Evolutionary conservation across 2,888 invertebrate species (phyloP).

Genomic region (Nemoura dubitans): DNA sequence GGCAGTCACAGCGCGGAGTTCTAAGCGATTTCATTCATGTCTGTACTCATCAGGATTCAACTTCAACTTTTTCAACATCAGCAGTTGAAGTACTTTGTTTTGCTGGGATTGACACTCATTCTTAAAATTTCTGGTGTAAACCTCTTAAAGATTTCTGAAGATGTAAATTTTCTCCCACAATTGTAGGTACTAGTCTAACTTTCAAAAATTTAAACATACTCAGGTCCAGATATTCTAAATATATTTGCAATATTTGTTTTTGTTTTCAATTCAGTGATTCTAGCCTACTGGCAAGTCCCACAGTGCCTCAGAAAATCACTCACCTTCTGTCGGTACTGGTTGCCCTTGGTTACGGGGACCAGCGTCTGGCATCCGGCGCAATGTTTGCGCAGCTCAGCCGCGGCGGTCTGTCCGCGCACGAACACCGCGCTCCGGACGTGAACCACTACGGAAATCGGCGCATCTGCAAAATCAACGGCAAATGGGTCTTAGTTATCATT

Average conservation of each 20-base stretch:
- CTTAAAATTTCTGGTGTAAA: too few species aligned
- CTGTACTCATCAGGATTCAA: too few species aligned
- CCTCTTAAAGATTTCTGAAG: too few species aligned
- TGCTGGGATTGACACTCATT: too few species aligned
- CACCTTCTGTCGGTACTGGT: slow-evolving; percentile 1
- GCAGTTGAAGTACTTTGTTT: too few species aligned
- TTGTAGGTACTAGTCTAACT: background rate
- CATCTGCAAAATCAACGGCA: background rate
- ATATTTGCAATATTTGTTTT: too few species aligned
- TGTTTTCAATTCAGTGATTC: too few species aligned
- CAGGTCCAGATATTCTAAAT: too few species aligned
- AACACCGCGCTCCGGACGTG: slow-evolving; percentile 57
- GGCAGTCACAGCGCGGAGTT: background rate
- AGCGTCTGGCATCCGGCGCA: slow-evolving; percentile 56
- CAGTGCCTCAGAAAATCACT: background rate
- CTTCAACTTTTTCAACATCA: too few species aligned
- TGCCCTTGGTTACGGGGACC: slow-evolving; percentile 56
- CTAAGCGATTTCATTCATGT: background rate
- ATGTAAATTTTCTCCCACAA: background rate
- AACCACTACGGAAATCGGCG: slow-evolving; percentile 50
- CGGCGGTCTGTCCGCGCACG: slow-evolving; percentile 55
- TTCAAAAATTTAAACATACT: too few species aligned
- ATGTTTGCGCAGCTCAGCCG: slow-evolving; percentile 54
- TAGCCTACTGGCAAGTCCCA: too few species aligned
- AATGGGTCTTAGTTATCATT: background rate